Percentiles rank a stretch among this genome's conserved stretches.
phyloP scores from a whole-genome alignment of 2,113 vertebrate genomes.

The Ginglymostoma cirratum region DNA sequence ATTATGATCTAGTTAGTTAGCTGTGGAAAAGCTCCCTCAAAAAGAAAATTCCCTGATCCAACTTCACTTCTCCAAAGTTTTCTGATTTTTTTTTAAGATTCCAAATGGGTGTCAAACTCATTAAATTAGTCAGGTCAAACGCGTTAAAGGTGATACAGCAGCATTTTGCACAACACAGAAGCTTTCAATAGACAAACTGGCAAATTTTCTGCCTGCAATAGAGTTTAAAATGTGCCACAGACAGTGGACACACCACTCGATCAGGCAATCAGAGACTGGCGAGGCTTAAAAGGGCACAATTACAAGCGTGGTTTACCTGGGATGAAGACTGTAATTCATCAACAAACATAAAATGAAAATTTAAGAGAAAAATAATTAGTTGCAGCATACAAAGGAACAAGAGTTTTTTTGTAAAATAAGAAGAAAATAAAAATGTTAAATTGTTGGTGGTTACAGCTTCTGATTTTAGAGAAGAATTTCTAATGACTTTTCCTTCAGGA shows the following conservation, averaged over 20 bases:
- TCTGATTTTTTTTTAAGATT: constrained; percentile 9
- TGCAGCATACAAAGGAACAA: constrained; percentile 37
- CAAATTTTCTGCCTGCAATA: not conserved
- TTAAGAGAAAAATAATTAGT: constrained; percentile 49
- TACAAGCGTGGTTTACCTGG: constrained; percentile 61
- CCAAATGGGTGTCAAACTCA: not conserved
- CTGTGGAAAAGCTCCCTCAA: not conserved
- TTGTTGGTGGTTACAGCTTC: not conserved
- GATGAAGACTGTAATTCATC: constrained; percentile 65
- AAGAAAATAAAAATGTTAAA: not conserved
- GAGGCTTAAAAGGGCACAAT: constrained; percentile 46
- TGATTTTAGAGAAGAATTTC: not conserved
- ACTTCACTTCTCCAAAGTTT: constrained; percentile 32
- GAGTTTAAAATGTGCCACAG: not conserved
- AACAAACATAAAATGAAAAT: constrained; percentile 50
- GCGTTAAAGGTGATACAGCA: not conserved
- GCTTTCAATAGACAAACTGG: not conserved
- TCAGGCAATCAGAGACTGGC: constrained; percentile 40
- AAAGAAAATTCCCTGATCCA: not conserved
- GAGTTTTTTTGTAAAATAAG: not conserved
- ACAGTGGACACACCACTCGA: not conserved
- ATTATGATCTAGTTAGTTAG: not conserved
- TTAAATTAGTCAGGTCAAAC: not conserved
- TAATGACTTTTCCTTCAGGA: not conserved
- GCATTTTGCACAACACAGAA: not conserved